Percentiles rank a stretch among this genome's conserved stretches.
These are phyloP conservation scores for Dyspetes luteomarginatus DNA, from an alignment of 2,888 invertebrate genomes.

Conservation along the genomic window DNA sequence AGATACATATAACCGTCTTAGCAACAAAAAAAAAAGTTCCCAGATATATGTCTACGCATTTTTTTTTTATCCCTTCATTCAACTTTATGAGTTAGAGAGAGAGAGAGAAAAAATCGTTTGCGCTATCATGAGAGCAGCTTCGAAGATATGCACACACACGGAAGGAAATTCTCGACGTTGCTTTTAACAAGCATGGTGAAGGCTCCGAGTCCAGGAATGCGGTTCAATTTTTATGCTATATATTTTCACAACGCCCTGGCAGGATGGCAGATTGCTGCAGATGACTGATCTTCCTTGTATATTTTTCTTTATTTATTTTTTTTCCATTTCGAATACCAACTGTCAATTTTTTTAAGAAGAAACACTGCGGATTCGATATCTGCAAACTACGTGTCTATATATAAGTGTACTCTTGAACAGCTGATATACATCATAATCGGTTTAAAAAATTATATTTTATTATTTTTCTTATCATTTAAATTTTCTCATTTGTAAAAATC, in stretches of 20 bases:
- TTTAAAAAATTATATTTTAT: not conserved
- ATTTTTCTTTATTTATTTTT: conserved; percentile 37
- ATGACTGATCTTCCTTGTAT: conserved; percentile 64
- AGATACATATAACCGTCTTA: conserved; percentile 8
- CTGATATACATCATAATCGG: not conserved
- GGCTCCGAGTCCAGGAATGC: conserved; percentile 72
- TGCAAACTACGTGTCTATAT: not conserved
- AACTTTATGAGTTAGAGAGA: not conserved
- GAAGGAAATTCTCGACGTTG: conserved; percentile 67
- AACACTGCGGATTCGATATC: not conserved
- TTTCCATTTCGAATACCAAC: not conserved
- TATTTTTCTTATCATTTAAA: too few species aligned
- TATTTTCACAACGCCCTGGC: conserved; percentile 39
- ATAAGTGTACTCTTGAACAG: not conserved
- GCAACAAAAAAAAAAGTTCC: conserved; percentile 1
- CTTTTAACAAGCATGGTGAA: conserved; percentile 33
- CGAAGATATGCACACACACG: conserved; percentile 63
- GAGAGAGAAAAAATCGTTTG: conserved; percentile 41
- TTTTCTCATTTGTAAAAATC: conserved; percentile 15
- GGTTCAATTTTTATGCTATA: conserved; percentile 71
- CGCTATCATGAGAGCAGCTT: conserved; percentile 68
- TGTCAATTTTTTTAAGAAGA: not conserved
- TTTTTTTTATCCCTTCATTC: conserved; percentile 8
- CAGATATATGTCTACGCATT: conserved; percentile 7
- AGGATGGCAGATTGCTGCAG: conserved; percentile 67